Base-by-base conservation (phyloP, 2,797 vertebrate species). In the Platyrinchus mystaceus region DNA sequence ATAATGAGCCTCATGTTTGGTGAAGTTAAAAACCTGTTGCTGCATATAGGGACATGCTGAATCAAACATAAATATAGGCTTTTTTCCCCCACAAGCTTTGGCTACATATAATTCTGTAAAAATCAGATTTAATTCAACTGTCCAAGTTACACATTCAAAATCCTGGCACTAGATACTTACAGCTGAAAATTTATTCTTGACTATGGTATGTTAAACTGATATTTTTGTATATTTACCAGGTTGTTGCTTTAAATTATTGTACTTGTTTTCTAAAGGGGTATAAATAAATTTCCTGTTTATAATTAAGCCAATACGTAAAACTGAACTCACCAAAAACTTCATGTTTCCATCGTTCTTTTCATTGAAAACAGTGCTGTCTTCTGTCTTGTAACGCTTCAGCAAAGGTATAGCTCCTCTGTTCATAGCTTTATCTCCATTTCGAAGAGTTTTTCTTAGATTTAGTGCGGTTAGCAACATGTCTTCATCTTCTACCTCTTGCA, bases 341-440 rank as follows among this genome's bases (percentile, higher is more conserved):
- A 96, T 95, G 43, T 90, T 98, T 90, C 96, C 98, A 64, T 97
- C 97, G 9, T 98, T 97, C 21, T 97, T 97, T 58, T 98, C 97
- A 7, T 98, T 97, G 39, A 92, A 90, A 87, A 97, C 70, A 69
- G 78, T 76, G 76, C 56, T 97, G 39, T 98, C 98, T 87, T 98
- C 96, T 50, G 95, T 78, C 32, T 97, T 96, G 73, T 95, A 98
- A 68, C 94, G 95, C 70, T 98, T 98, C 90, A 98, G 97, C 53
- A 97, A 94, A 55, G 96, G 89, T 30, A 95, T 77, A 50, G 88
- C 84, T 47, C 79, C 68, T 24, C 89, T 96, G 6, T 93, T 97
- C 46, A 95, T 97, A 24, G 73, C 73, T 90, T 94, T 78, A 6
- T 98, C 98, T 37, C 98, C 98, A 66, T 96, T 97, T 91, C 47